Evolutionary conservation across 2,888 invertebrate species (phyloP), one percentile per base, ranked within the genome.

Genomic region (Hesperia comma): DNA sequence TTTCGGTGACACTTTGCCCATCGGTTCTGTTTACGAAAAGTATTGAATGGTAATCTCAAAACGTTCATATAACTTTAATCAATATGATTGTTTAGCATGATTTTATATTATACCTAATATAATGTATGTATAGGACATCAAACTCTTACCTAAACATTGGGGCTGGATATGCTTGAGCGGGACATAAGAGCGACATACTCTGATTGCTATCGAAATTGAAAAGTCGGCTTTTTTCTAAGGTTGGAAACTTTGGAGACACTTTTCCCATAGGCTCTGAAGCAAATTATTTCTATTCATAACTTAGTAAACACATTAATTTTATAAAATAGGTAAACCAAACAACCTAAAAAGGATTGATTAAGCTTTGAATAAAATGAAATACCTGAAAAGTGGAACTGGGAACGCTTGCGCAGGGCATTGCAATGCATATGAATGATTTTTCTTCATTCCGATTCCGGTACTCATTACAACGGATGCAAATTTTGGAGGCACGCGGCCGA

Each of bases 1-100:
- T 81, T 95, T 96, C 74, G 96, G 96, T 71, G 95, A 94, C 70
- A 96, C 95, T 85, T 96, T 96, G 90, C 96, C 96, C 93, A 96
- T 95, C 76, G 97, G 96, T 93, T 96, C 96, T 95, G 92, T 88
- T 85, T 75, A 77, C 72, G 75, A 75, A 72, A 71, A 72, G 68
- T 75, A 71, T 69, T 55, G 72, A 55, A 26, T 19, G 26, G 19
- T 57, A 49, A 64, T 37, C 55, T 17, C 10, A 19, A 10, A 33
- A 37, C 17, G n/a, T 15, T n/a, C 15, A 10, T 4, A 32, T 14
- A 2, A 51, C 10, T 14, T n/a, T n/a, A 12, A 33, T 15, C 8
- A 3, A 33, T 43, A 43, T 6, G 43, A 6, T 15, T 43, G 15
- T 43, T 0, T 43, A 7, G 6, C 15, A 6, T 43, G 15, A 6